A percentile compares a stretch with the other conserved stretches of the same genome.
Evolutionary conservation across 2,888 invertebrate species (phyloP).

Genomic region (Strigamia maritima): DNA sequence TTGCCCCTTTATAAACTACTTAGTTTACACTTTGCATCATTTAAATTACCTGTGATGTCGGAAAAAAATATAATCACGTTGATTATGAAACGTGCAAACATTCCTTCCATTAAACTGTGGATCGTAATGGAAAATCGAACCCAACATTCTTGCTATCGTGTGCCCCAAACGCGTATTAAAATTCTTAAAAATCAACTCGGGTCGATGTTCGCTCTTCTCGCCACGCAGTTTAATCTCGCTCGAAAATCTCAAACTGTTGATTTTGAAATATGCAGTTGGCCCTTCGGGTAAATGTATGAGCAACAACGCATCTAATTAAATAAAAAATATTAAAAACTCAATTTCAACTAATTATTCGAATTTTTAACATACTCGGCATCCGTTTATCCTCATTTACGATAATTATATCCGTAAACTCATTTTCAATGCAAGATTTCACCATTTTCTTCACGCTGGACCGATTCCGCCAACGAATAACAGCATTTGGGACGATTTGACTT

Average conservation of each 20-base stretch:
- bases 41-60: constrained; percentile 78
- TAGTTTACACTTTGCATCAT: constrained; percentile 57
- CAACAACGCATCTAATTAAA: constrained; percentile 70
- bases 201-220: constrained; percentile 80
- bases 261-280: constrained; percentile 92
- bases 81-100: constrained; percentile 97
- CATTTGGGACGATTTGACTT: constrained; percentile 86
- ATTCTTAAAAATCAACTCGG: constrained; percentile 93
- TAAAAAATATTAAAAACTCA: background rate
- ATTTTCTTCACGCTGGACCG: constrained; percentile 90
- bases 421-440: constrained; percentile 75
- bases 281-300: constrained; percentile 93
- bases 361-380: constrained; percentile 68
- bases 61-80: constrained; percentile 97
- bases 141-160: constrained; percentile 85
- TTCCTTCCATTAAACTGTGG: constrained; percentile 92
- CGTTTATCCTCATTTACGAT: constrained; percentile 92
- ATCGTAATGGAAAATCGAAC: constrained; percentile 89
- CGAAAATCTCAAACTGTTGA: constrained; percentile 87
- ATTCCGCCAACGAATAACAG: constrained; percentile 78
- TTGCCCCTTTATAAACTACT: too few species aligned
- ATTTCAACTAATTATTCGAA: too few species aligned
- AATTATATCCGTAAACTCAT: constrained; percentile 78
- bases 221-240: constrained; percentile 66
- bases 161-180: constrained; percentile 91